These are phyloP conservation scores for Microplitis mediator DNA, from an alignment of 1,140 invertebrate species.

Conservation along the genomic window DNA sequence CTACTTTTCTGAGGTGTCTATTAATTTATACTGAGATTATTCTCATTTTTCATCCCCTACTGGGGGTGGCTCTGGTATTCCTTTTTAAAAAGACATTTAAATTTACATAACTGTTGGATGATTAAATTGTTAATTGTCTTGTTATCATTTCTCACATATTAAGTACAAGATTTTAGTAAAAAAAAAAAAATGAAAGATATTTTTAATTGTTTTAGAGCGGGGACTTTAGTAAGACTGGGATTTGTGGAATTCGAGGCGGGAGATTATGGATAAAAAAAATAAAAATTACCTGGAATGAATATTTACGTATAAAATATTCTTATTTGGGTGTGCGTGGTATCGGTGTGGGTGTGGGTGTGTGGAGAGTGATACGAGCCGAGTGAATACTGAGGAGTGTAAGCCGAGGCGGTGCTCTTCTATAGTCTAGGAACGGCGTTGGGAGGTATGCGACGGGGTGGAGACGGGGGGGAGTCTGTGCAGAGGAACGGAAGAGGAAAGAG, in stretches of 20 bases:
- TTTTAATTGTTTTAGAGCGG: not conserved
- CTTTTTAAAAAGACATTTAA: slow-evolving; percentile 4
- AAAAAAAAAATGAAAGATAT: not conserved
- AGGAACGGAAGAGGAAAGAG: slow-evolving; percentile 48
- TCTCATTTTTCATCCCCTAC: slow-evolving; percentile 45
- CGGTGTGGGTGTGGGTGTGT: not conserved
- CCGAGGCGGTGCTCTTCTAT: slow-evolving; percentile 1
- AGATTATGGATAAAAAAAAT: too few relatives aligned
- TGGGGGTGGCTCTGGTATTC: not conserved
- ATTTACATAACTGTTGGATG: slow-evolving; percentile 16
- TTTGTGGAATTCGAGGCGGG: too few relatives aligned
- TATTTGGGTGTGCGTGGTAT: too few relatives aligned
- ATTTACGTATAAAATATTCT: too few relatives aligned
- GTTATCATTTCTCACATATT: not conserved
- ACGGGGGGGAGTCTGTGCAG: not conserved
- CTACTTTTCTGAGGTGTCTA: slow-evolving; percentile 37
- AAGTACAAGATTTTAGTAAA: too few relatives aligned
- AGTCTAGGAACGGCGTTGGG: not conserved
- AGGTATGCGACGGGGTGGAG: slow-evolving; percentile 4
- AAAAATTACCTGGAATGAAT: too few relatives aligned
- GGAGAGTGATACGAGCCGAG: not conserved
- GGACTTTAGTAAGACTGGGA: too few relatives aligned
- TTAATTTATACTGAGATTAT: slow-evolving; percentile 58
- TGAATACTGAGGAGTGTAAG: slow-evolving; percentile 1
- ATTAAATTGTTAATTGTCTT: not conserved